Base-by-base conservation (phyloP, 1,140 invertebrate genomes). In the Pygmarrhopalites habei region DNA sequence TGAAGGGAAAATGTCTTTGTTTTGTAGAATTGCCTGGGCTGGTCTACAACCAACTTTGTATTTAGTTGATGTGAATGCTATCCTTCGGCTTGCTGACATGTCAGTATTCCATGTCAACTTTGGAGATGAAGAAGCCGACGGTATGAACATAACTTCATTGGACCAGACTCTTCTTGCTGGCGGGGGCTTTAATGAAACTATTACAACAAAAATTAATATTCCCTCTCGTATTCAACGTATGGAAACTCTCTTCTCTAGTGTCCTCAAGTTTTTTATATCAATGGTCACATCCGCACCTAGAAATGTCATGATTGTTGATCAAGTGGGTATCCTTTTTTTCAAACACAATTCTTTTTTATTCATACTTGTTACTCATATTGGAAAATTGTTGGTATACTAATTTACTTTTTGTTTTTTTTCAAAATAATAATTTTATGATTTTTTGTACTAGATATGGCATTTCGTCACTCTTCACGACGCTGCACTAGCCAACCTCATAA, bases 361-460 rank as follows among this genome's bases (percentile, higher is more conserved):
- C n/a, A n/a, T n/a, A n/a, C n/a, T n/a, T n/a, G n/a, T n/a, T n/a
- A n/a, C n/a, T n/a, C n/a, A n/a, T n/a, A n/a, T n/a, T n/a, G n/a
- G n/a, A n/a, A n/a, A n/a, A n/a, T n/a, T n/a, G n/a, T n/a, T n/a
- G n/a, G n/a, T n/a, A n/a, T n/a, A n/a, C n/a, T n/a, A n/a, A n/a
- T n/a, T n/a, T n/a, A n/a, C n/a, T n/a, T n/a, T n/a, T n/a, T n/a
- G n/a, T n/a, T n/a, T n/a, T n/a, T n/a, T n/a, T n/a, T n/a, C n/a
- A 26, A 25, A 12, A 21, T 61, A 2, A 14, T 51, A 21, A 51
- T 51, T 12, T 23, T 28, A 15, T 23, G 28, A 7, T 14, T 25
- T 58, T 51, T 30, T 32, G n/a, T 44, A 53, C 47, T 28, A 69
- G 67, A 69, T 69, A 43, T 69, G 67, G 67, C n/a, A 58, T 26